Percentiles rank a stretch among this genome's conserved stretches.
phyloP scores from a whole-genome alignment of 2,888 invertebrate species.

The Amitus sp. region DNA sequence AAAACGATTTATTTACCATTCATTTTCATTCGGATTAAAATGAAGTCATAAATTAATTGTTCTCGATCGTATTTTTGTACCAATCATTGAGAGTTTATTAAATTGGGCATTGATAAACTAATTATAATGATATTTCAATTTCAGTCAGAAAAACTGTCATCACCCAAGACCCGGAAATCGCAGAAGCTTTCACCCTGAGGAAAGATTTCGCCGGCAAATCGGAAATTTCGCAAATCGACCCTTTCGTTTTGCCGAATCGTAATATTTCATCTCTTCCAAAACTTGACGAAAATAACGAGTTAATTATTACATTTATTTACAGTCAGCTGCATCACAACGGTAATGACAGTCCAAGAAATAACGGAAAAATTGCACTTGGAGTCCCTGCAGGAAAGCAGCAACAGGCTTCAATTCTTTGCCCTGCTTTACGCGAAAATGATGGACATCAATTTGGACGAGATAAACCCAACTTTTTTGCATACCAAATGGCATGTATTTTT shows the following conservation, averaged over 20 bases:
- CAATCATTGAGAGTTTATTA: no score
- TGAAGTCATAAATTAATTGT: no score
- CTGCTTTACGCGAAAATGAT: slow-evolving; percentile 75
- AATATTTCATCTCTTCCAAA: slow-evolving; percentile 25
- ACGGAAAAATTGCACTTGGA: slow-evolving; percentile 64
- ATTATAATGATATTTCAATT: slow-evolving; percentile 26
- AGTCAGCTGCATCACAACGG: slow-evolving; percentile 69
- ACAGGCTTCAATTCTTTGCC: slow-evolving; percentile 74
- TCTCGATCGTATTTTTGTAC: no score
- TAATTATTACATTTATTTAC: slow-evolving; percentile 34
- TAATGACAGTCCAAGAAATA: slow-evolving; percentile 72
- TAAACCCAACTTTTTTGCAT: slow-evolving; percentile 35
- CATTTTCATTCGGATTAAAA: no score
- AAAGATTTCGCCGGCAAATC: slow-evolving; percentile 24
- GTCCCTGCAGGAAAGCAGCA: no score
- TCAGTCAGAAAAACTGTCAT: slow-evolving; percentile 69
- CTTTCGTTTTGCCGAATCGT: slow-evolving; percentile 58
- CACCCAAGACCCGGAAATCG: slow-evolving; percentile 78
- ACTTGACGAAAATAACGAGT: not conserved
- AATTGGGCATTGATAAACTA: no score
- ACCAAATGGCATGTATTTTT: slow-evolving; percentile 52
- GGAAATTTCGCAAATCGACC: slow-evolving; percentile 44
- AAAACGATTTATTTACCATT: no score
- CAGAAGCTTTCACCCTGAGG: slow-evolving; percentile 68
- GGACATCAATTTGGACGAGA: slow-evolving; percentile 77